Base-by-base conservation (phyloP, 2,113 vertebrate genomes). In the Pseudolaguvia tuberculata region DNA sequence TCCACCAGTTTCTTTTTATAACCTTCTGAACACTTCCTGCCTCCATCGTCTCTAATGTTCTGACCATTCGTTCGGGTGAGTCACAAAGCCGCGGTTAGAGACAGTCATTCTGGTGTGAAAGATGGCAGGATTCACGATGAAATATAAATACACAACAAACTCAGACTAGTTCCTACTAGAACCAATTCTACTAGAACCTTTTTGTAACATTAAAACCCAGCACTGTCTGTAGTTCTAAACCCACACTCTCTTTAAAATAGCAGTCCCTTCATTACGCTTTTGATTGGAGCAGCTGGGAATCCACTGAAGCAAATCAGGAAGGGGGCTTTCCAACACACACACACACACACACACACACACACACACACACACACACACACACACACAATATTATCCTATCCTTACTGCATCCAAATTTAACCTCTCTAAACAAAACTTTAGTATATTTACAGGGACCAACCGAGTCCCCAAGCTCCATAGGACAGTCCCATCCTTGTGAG, bases 271-370 rank as follows among this genome's bases (percentile, higher is more conserved):
- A 74, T 50, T 27, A 67, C n/a, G 2, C 23, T 50, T 45, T 11
- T 67, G 42, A 67, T 67, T 67, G 81, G 73, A 69, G 84, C 89
- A 90, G 90, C 89, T 89, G 89, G 80, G 87, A 88, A 87, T 87
- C 84, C 80, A 78, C 71, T 50, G 72, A 71, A 80, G 82, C 82
- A 78, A 86, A 86, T 80, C 73, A 78, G 75, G 83, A 85, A n/a
- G 84, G 88, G 90, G 87, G 85, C 66, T 90, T 90, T 87, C 88
- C 88, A 86, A 66, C 2, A 67, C 1, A n/a, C 1, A 48, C 53
- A 68, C 45, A 17, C 73, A 21, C 78, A 80, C 72, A 67, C 68
- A 80, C 55, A 82, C 83, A 86, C 78, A 78, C 50, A 57, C 81
- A 88, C 81, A 73, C 18, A 35, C 61, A 59, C 55, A 62, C n/a